A percentile compares a stretch with the other conserved stretches of the same genome.
Conservation (phyloP, 2,113 vertebrate genomes). For the Phocoena sinus region DNA sequence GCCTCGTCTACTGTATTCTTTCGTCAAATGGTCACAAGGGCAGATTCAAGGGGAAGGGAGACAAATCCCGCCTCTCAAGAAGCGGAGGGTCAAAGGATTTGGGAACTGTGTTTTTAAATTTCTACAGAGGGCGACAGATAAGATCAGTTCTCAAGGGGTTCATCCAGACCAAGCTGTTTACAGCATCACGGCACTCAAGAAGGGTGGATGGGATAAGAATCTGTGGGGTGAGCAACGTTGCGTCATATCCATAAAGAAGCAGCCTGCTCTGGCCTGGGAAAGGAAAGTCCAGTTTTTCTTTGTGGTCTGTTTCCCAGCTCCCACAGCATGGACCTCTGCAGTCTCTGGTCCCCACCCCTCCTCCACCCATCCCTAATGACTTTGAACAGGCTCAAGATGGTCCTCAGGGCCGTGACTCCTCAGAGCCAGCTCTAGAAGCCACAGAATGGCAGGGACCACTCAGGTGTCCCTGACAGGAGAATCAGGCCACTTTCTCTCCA, state of each 20-base stretch:
- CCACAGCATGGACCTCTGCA: not conserved
- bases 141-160: not conserved
- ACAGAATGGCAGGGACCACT: not conserved
- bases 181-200: fast-evolving
- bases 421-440: not conserved
- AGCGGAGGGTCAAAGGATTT: not conserved
- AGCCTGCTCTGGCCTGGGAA: too few relatives aligned
- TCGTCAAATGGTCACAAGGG: not conserved
- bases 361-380: not conserved
- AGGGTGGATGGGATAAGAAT: fast-evolving
- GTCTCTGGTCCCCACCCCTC: too few relatives aligned
- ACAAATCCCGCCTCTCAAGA: not conserved
- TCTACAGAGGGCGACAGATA: not conserved
- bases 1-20: not conserved
- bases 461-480: not conserved
- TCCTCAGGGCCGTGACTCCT: not conserved
- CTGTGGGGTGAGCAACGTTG: not conserved
- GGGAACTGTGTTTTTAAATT: not conserved
- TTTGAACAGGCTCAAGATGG: not conserved
- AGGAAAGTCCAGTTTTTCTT: not conserved
- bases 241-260: not conserved
- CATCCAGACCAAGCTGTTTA: not conserved
- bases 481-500: not conserved
- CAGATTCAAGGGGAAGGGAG: not conserved
- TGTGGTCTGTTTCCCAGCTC: not conserved